These are phyloP conservation scores for Chionis minor DNA, from an alignment of 2,113 vertebrate genomes.

Conservation along the genomic window DNA sequence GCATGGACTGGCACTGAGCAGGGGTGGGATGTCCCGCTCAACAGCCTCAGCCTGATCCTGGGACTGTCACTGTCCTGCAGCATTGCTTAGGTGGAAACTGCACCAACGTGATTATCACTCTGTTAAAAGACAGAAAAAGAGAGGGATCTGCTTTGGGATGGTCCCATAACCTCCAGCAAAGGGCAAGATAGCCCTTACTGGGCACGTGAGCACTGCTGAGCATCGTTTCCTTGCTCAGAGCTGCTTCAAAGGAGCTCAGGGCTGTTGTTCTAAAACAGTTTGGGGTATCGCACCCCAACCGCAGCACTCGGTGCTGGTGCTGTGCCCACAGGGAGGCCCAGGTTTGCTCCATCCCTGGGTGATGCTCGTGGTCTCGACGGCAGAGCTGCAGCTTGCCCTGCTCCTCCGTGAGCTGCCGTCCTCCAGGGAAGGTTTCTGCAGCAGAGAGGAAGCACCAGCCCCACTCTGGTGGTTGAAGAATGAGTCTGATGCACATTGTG, in stretches of 20 bases:
- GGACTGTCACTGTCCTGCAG: neutral
- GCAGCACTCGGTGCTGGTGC: neutral
- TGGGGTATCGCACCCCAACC: accelerated
- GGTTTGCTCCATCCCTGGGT: neutral
- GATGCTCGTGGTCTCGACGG: accelerated
- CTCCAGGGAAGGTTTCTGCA: neutral
- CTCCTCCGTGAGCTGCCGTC: neutral
- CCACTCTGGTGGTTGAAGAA: neutral
- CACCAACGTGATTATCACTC: accelerated
- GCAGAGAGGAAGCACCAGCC: neutral
- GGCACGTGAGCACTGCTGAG: neutral
- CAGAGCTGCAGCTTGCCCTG: neutral
- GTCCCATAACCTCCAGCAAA: accelerated
- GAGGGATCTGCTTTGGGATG: neutral
- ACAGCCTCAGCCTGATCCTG: neutral
- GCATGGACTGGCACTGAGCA: neutral
- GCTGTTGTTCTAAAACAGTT: neutral
- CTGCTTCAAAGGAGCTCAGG: neutral
- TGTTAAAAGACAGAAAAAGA: neutral
- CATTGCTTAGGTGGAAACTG: neutral
- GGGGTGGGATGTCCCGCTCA: neutral
- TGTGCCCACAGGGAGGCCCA: neutral
- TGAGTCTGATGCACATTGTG: neutral
- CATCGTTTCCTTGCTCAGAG: neutral
- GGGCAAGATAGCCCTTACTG: no score